phyloP scores from a whole-genome alignment of 1,140 invertebrate species.

The Holcopasites calliopsidis region DNA sequence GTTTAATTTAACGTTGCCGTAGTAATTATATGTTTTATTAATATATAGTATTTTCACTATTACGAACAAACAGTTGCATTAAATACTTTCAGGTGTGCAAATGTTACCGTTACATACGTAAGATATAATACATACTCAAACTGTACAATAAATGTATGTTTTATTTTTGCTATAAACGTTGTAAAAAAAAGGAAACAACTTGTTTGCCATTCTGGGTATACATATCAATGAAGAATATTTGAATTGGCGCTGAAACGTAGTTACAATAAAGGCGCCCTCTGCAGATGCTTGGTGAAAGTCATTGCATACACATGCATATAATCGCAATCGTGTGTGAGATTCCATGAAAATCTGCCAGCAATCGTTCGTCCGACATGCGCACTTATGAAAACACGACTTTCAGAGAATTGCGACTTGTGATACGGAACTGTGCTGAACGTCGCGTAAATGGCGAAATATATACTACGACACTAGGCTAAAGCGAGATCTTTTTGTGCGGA shows the following conservation, averaged over 20 bases:
- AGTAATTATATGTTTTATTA: background rate
- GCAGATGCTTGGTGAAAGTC: background rate
- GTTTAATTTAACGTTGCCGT: background rate
- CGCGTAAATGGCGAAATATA: constrained; percentile 64
- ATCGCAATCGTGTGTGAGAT: background rate
- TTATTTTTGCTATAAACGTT: constrained; percentile 16
- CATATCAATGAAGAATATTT: too few species aligned
- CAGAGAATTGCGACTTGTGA: constrained; percentile 24
- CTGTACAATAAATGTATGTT: background rate
- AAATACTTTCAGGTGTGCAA: background rate
- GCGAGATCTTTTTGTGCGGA: constrained; percentile 49
- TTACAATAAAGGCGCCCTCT: background rate
- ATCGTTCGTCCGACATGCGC: background rate
- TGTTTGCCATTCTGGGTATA: background rate
- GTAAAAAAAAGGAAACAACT: background rate
- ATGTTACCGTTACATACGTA: background rate
- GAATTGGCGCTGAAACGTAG: too few species aligned
- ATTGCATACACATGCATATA: background rate
- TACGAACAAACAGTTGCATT: background rate
- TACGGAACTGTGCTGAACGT: constrained; percentile 50
- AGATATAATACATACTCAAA: background rate
- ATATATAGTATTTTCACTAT: background rate
- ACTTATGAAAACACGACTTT: constrained; percentile 37
- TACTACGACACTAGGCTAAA: constrained; percentile 51
- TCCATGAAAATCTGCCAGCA: constrained; percentile 27